Evolutionary conservation across 2,888 invertebrate genomes (phyloP).

Genomic region (Galerucella calmariensis): DNA sequence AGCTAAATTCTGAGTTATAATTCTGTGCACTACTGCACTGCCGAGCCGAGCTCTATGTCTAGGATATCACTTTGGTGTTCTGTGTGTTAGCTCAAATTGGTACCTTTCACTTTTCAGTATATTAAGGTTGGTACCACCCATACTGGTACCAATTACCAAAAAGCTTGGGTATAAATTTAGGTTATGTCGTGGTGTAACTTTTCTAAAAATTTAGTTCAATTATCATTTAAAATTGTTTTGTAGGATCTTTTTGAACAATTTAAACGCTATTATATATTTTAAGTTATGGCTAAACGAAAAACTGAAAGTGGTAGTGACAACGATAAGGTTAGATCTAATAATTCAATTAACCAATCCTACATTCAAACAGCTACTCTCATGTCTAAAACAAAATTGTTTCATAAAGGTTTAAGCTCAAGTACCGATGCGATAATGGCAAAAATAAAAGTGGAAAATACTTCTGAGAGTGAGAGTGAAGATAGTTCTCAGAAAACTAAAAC

Average conservation of each 20-base stretch:
- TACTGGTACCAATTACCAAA: too few relatives aligned
- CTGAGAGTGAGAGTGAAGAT: slow-evolving; percentile 16
- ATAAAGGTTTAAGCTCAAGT: slow-evolving; percentile 19
- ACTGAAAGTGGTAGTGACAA: slow-evolving; percentile 12
- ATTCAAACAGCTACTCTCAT: slow-evolving; percentile 22
- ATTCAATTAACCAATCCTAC: slow-evolving; percentile 15
- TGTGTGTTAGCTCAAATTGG: too few relatives aligned
- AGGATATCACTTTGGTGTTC: too few relatives aligned
- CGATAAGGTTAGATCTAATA: slow-evolving; percentile 11
- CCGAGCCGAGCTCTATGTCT: too few relatives aligned
- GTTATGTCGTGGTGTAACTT: too few relatives aligned
- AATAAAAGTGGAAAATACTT: slow-evolving; percentile 8
- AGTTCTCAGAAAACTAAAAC: background rate
- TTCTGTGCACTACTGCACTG: too few relatives aligned
- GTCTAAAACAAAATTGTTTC: slow-evolving; percentile 22
- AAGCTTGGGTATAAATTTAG: too few relatives aligned
- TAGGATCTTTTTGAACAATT: background rate
- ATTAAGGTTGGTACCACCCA: too few relatives aligned
- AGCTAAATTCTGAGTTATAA: too few relatives aligned
- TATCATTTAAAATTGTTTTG: background rate
- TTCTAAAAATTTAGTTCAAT: too few relatives aligned
- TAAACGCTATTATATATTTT: background rate
- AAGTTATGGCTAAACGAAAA: slow-evolving; percentile 24
- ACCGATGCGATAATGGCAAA: background rate
- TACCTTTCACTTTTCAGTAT: too few relatives aligned